Evolutionary conservation across 2,888 invertebrate species (phyloP).

Genomic region (Caradrina clavipalpis): DNA sequence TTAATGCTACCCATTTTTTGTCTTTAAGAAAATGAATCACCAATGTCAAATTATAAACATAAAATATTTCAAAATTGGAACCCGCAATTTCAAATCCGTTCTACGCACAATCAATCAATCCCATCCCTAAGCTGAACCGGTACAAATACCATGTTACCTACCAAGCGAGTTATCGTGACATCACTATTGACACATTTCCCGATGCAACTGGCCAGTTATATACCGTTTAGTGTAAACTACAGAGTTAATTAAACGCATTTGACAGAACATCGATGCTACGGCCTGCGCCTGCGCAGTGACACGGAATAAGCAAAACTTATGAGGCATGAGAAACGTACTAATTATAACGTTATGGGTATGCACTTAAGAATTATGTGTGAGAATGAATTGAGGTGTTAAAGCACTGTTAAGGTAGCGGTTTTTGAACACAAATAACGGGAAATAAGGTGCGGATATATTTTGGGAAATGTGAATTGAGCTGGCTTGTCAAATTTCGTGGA

Average conservation of each 20-base stretch:
- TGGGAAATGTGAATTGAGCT: not conserved
- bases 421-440: conserved; percentile 35
- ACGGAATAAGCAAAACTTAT: conserved; percentile 42
- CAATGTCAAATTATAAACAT: not conserved
- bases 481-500: not conserved
- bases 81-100: not conserved
- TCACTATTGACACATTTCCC: conserved; percentile 60
- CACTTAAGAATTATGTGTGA: conserved; percentile 55
- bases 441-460: conserved; percentile 21
- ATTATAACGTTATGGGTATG: conserved; percentile 55
- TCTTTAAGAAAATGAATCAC: not conserved
- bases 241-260: conserved; percentile 61
- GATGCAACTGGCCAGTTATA: conserved; percentile 50
- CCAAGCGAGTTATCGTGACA: conserved; percentile 55
- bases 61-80: not conserved
- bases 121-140: conserved; percentile 63
- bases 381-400: conserved; percentile 49
- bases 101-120: conserved; percentile 10
- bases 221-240: conserved; percentile 64
- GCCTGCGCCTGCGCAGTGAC: conserved; percentile 27
- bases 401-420: conserved; percentile 45
- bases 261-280: conserved; percentile 55
- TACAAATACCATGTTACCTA: conserved; percentile 58
- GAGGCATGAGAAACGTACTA: conserved; percentile 58
- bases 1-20: not conserved